phyloP scores from a whole-genome alignment of 35 echinoderm and acorn worm genomes.

The Diadema setosum region DNA sequence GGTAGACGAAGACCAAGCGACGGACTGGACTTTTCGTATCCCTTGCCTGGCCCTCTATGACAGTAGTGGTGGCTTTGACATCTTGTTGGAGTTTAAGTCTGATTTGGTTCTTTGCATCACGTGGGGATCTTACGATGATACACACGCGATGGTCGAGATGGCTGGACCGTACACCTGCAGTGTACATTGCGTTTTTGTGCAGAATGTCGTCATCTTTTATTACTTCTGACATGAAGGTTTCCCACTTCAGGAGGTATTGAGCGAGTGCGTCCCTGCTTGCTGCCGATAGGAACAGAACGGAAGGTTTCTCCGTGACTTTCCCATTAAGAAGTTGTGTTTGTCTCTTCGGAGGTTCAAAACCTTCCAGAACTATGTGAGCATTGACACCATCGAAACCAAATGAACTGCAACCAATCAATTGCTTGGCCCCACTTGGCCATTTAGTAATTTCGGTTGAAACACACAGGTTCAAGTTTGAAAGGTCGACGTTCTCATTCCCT shows the following conservation, averaged over 20 bases:
- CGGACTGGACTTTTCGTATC: constrained; percentile 35
- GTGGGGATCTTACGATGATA: constrained; percentile 70
- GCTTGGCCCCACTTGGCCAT: constrained; percentile 86
- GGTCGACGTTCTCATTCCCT: constrained; percentile 86
- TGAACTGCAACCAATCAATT: constrained; percentile 75
- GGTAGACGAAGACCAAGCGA: constrained; percentile 89
- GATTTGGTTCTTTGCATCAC: constrained; percentile 81
- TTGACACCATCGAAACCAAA: constrained; percentile 98
- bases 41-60: constrained; percentile 80
- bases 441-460: constrained; percentile 78
- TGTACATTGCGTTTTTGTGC: constrained; percentile 71
- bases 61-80: constrained; percentile 66
- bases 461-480: constrained; percentile 57
- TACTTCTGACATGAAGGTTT: constrained; percentile 57
- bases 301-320: constrained; percentile 40
- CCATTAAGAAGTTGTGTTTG: neutral
- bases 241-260: constrained; percentile 73
- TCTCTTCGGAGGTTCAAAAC: constrained; percentile 37
- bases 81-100: constrained; percentile 80
- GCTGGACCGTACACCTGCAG: constrained; percentile 57
- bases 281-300: constrained; percentile 81
- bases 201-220: constrained; percentile 56
- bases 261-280: constrained; percentile 67
- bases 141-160: constrained; percentile 78
- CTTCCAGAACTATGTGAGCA: constrained; percentile 91